phyloP scores from a whole-genome alignment of 2,888 invertebrate species.

The Folsomia candida region DNA sequence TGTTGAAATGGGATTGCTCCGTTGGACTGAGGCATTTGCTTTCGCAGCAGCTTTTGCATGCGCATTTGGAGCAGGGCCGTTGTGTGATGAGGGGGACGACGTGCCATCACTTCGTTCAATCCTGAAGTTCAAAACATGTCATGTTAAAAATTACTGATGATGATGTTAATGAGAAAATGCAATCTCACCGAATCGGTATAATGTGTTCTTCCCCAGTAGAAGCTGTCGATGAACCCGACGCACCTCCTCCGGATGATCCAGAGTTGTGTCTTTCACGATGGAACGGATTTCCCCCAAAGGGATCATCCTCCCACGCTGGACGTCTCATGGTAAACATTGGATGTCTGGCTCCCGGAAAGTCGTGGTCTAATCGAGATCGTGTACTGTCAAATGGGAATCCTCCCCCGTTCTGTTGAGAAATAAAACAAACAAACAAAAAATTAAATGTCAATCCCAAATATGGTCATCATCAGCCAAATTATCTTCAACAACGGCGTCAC shows the following conservation, averaged over 20 bases:
- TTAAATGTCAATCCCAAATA: background rate
- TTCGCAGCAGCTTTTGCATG: conserved; percentile 15
- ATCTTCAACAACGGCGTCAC: no score
- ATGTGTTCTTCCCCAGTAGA: conserved; percentile 43
- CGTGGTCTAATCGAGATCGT: conserved; percentile 63
- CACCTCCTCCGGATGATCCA: conserved; percentile 28
- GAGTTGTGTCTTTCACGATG: conserved; percentile 35
- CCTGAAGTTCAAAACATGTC: no score
- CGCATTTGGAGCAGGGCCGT: background rate
- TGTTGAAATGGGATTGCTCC: conserved; percentile 18
- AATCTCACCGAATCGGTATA: conserved; percentile 42
- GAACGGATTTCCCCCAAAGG: conserved; percentile 13
- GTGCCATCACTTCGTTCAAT: conserved; percentile 28
- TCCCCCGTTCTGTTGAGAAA: conserved; percentile 50
- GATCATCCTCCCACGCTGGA: conserved; percentile 34
- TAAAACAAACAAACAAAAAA: conserved; percentile 26
- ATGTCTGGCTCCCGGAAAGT: conserved; percentile 60
- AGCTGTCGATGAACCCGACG: conserved; percentile 39
- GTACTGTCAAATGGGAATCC: conserved; percentile 67
- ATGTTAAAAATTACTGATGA: background rate
- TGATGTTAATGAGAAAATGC: no score
- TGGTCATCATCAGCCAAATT: background rate
- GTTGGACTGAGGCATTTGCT: background rate
- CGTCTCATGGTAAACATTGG: conserved; percentile 62
- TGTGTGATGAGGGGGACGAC: background rate